Percentiles rank a stretch among this genome's conserved stretches.
Conservation (phyloP, 2,888 invertebrate species). For the Ennomos erosarius region DNA sequence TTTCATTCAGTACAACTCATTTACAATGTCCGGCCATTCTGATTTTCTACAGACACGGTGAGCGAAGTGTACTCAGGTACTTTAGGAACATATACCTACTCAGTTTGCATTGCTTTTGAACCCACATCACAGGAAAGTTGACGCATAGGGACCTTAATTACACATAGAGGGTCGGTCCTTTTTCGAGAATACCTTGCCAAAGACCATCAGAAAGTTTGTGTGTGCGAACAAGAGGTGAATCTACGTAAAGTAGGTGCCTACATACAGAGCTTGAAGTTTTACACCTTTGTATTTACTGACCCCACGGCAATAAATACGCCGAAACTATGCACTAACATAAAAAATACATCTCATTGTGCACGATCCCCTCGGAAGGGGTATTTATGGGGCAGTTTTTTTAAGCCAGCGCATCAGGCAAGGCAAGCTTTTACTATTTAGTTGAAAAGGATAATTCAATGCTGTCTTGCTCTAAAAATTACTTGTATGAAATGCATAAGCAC, state of each 20-base stretch:
- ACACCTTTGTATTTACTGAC: conserved; percentile 19
- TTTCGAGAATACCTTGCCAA: conserved; percentile 56
- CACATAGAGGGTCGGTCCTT: conserved; percentile 62
- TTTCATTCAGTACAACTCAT: conserved; percentile 40
- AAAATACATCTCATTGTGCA: too few species aligned
- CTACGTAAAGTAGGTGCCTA: conserved; percentile 15
- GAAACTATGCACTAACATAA: too few species aligned
- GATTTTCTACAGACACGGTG: conserved; percentile 19
- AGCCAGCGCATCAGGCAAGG: too few species aligned
- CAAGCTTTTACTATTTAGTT: too few species aligned
- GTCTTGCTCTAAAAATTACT: too few species aligned
- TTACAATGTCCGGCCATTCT: conserved; percentile 31
- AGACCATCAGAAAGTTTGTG: conserved; percentile 63
- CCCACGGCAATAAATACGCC: too few species aligned
- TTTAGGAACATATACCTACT: conserved; percentile 30
- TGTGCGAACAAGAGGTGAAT: conserved; percentile 43
- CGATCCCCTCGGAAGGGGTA: too few species aligned
- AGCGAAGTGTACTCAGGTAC: conserved; percentile 47
- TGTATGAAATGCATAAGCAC: too few species aligned
- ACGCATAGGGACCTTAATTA: conserved; percentile 72
- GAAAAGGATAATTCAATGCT: too few species aligned
- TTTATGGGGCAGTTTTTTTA: too few species aligned
- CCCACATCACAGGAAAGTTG: conserved; percentile 73
- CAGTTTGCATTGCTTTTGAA: conserved; percentile 61
- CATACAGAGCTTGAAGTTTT: conserved; percentile 21